Base-by-base conservation (phyloP, 2,113 vertebrate genomes). In the Tiliqua scincoides region DNA sequence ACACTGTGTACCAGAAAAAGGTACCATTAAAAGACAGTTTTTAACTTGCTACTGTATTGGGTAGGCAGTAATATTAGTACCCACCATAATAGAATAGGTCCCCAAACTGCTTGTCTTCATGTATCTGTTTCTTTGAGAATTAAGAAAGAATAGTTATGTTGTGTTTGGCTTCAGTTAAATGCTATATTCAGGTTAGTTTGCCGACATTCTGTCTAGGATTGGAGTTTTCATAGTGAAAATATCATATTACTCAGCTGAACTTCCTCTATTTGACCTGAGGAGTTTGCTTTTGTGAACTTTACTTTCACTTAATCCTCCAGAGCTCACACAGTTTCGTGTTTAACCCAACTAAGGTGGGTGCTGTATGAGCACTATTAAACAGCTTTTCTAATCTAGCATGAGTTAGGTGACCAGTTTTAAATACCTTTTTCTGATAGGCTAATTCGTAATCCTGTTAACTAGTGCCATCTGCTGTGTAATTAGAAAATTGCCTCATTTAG, bases 401-500 rank as follows among this genome's bases (percentile, higher is more conserved):
- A 57, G 2, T 87, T 85, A 86, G 68, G 40, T 57, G 88, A 27
- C 65, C 83, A 0, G 32, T n/a, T n/a, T 15, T 25, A 80, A 43
- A 68, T 10, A 0, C 27, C 11, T 48, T 8, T 20, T 80, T 79
- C 72, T n/a, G 27, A 1, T 81, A 74, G 88, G 25, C 70, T 90
- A 59, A 93, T 91, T 91, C 70, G 90, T 86, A 94, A 90, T n/a
- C 82, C 94, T 96, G 93, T 32, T 88, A 59, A 91, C 85, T 95
- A 87, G 81, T 95, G 95, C 96, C 96, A 96, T 93, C 96, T 96
- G 91, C 95, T 96, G 96, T 94, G 3, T 48, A 4, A 75, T 88
- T 91, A 92, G 89, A 86, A 82, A 90, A 95, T 92, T 96, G 82
- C 95, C 91, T 0, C 73, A 86, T 88, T 43, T 68, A 76, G 32